Evolutionary conservation across 2,797 vertebrate genomes (phyloP).

Genomic region (Gambusia yucatana): DNA sequence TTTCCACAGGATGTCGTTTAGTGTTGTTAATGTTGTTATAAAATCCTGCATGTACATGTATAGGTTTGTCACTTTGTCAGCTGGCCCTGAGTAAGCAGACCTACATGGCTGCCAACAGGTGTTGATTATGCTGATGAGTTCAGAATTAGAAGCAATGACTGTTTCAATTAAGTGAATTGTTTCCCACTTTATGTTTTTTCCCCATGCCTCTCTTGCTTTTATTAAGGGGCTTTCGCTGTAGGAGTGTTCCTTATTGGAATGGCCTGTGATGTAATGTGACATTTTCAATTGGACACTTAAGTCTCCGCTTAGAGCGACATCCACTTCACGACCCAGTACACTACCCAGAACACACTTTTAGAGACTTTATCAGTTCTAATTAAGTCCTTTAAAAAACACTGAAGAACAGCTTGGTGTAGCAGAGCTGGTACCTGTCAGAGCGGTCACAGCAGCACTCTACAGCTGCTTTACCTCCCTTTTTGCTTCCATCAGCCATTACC

Average conservation of each 20-base stretch:
- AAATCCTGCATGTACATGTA: background rate
- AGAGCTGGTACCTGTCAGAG: slow-evolving; percentile 4
- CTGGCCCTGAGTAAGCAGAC: slow-evolving; percentile 17
- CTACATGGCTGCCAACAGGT: background rate
- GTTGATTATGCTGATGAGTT: slow-evolving; percentile 14
- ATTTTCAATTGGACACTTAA: slow-evolving; percentile 42
- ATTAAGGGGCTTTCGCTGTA: slow-evolving; percentile 7
- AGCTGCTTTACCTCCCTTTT: slow-evolving; percentile 41
- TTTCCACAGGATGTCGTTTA: slow-evolving; percentile 8
- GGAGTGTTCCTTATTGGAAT: slow-evolving; percentile 22
- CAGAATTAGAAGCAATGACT: slow-evolving; percentile 16
- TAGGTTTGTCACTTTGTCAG: slow-evolving; percentile 2
- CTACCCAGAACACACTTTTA: slow-evolving; percentile 6
- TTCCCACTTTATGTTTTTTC: background rate
- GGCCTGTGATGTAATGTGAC: slow-evolving; percentile 26
- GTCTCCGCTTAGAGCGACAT: slow-evolving; percentile 22
- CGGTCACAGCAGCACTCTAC: slow-evolving; percentile 6
- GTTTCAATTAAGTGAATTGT: slow-evolving; percentile 21
- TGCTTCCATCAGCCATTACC: slow-evolving; percentile 43
- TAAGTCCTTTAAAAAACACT: slow-evolving; percentile 28
- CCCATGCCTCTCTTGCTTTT: background rate
- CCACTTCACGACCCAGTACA: background rate
- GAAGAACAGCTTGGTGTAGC: slow-evolving; percentile 6
- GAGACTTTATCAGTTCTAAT: slow-evolving; percentile 41
- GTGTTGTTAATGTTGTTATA: slow-evolving; percentile 4